phyloP scores from a whole-genome alignment of 2,888 invertebrate genomes.

The Philereme transversata region DNA sequence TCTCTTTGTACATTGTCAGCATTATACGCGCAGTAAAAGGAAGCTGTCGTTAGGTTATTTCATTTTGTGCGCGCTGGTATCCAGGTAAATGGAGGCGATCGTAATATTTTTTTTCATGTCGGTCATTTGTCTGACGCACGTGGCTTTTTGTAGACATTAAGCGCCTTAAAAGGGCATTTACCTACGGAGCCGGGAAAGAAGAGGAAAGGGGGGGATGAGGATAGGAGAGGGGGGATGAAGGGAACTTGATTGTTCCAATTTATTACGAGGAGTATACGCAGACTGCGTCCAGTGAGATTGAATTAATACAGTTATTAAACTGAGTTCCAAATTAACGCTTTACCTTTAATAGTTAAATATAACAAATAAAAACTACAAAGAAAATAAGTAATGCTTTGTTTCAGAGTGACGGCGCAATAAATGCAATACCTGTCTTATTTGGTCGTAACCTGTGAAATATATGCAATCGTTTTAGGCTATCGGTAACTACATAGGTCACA shows the following conservation, averaged over 20 bases:
- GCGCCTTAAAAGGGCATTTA: slow-evolving; percentile 66
- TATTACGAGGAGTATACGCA: slow-evolving; percentile 25
- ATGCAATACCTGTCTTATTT: too few relatives aligned
- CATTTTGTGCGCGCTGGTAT: slow-evolving; percentile 16
- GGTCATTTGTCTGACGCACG: slow-evolving; percentile 69
- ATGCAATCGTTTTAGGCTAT: too few relatives aligned
- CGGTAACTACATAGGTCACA: too few relatives aligned
- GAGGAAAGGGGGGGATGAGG: slow-evolving; percentile 1
- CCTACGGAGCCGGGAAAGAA: slow-evolving; percentile 34
- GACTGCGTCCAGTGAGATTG: slow-evolving; percentile 8
- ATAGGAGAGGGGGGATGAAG: slow-evolving; percentile 7
- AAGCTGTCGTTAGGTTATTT: slow-evolving; percentile 3
- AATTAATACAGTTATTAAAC: slow-evolving; percentile 1
- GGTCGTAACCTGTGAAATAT: too few relatives aligned
- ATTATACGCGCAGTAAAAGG: slow-evolving; percentile 14
- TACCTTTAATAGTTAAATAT: too few relatives aligned
- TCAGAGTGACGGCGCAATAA: too few relatives aligned
- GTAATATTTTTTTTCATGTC: slow-evolving; percentile 64
- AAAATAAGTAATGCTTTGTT: too few relatives aligned
- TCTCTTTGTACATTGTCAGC: slow-evolving; percentile 4
- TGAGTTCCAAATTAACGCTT: neutral
- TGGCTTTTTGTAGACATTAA: slow-evolving; percentile 69
- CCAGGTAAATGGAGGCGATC: slow-evolving; percentile 50
- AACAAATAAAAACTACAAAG: too few relatives aligned
- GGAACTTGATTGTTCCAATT: slow-evolving; percentile 42